Percentiles rank a stretch among this genome's conserved stretches.
Evolutionary conservation across 2,888 invertebrate genomes (phyloP).

Genomic region (Alloscopus bannaensis): DNA sequence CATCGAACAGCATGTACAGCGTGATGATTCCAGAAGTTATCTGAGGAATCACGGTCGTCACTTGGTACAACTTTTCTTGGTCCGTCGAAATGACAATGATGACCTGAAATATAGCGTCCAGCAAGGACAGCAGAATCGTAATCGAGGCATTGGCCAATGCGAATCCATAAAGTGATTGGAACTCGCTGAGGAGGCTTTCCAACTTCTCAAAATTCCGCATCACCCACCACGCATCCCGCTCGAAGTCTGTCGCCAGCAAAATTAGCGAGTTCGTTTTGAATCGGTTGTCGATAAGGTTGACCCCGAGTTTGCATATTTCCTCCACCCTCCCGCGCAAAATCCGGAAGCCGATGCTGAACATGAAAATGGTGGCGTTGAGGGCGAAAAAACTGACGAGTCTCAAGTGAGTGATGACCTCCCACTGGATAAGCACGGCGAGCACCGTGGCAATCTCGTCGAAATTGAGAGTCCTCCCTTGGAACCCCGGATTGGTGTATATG

Average conservation of each 20-base stretch:
- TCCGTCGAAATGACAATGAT: neutral
- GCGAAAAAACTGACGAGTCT: neutral
- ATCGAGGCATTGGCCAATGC: neutral
- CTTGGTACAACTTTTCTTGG: neutral
- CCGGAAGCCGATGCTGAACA: no score
- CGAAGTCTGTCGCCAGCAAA: neutral
- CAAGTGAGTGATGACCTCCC: neutral
- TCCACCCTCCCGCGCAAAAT: no score
- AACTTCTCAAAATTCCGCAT: neutral
- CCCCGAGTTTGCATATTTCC: no score
- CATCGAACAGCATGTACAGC: neutral
- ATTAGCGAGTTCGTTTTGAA: neutral
- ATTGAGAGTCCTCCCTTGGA: neutral
- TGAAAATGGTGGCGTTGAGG: neutral
- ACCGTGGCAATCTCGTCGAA: neutral
- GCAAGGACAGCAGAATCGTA: neutral
- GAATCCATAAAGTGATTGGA: slow-evolving; percentile 75
- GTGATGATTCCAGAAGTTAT: neutral
- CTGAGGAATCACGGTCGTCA: neutral
- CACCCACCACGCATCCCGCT: neutral
- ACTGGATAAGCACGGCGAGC: neutral
- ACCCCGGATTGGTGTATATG: neutral
- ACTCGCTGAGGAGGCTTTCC: neutral
- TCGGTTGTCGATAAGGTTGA: neutral
- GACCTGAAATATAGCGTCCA: neutral